A percentile compares a stretch with the other conserved stretches of the same genome.
phyloP scores from a whole-genome alignment of 1,140 invertebrate genomes.

The Agraylea sexmaculata region DNA sequence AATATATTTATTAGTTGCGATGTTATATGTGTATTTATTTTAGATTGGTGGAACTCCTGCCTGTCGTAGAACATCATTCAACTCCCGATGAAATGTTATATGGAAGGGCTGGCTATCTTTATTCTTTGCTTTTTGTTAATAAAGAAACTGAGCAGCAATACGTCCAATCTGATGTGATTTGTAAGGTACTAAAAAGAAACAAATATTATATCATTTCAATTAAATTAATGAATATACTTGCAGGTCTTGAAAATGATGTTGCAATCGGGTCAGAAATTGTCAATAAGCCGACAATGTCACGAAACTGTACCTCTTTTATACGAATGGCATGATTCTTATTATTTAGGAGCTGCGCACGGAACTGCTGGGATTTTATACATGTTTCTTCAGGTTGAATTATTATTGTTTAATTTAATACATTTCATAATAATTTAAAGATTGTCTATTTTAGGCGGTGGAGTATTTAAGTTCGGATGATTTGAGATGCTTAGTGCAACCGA shows the following conservation, averaged over 20 bases:
- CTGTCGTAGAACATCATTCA: constrained; percentile 38
- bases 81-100: constrained; percentile 75
- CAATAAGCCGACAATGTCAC: constrained; percentile 27
- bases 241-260: constrained; percentile 55
- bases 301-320: constrained; percentile 60
- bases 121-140: constrained; percentile 59
- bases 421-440: constrained; percentile 1
- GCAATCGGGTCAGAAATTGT: constrained; percentile 50
- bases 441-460: constrained; percentile 35
- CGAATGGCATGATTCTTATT: constrained; percentile 78
- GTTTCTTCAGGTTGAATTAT: constrained; percentile 54
- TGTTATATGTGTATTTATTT: constrained; percentile 18
- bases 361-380: constrained; percentile 73
- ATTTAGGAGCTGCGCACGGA: constrained; percentile 83
- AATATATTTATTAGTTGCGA: background rate
- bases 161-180: constrained; percentile 31
- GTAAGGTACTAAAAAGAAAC: no score
- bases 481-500: constrained; percentile 29
- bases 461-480: constrained; percentile 42
- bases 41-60: constrained; percentile 42
- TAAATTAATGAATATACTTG: constrained; percentile 20
- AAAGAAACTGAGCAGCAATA: constrained; percentile 38
- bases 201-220: no score
- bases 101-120: constrained; percentile 77
- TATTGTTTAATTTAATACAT: background rate